These are phyloP conservation scores for Eriosoma lanigerum DNA, from an alignment of 1,140 invertebrate species.

Conservation along the genomic window DNA sequence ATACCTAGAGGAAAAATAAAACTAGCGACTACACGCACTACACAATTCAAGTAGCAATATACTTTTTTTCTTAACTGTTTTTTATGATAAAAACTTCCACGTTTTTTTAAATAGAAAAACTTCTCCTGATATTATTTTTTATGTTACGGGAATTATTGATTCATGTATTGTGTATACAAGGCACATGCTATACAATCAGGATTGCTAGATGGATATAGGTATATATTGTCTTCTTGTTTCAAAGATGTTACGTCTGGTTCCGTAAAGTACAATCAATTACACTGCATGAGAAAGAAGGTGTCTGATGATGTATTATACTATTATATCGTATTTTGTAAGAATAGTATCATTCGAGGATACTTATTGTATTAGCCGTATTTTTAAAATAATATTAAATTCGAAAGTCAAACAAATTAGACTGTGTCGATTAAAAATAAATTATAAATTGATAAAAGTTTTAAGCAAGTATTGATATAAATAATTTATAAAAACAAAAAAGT, in stretches of 20 bases:
- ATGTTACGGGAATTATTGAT: not conserved
- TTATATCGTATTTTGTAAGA: not conserved
- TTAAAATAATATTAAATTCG: not conserved
- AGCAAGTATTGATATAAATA: too few relatives aligned
- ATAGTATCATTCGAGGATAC: not conserved
- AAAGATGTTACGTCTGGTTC: not conserved
- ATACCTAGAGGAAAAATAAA: constrained; percentile 12
- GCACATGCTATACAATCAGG: not conserved
- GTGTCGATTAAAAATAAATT: not conserved
- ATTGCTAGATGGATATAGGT: too few relatives aligned
- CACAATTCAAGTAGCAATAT: not conserved
- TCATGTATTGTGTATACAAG: not conserved
- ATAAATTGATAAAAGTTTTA: not conserved
- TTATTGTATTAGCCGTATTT: not conserved
- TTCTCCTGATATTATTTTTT: not conserved
- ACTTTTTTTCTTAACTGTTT: not conserved
- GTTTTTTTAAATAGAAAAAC: not conserved
- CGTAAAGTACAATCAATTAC: not conserved
- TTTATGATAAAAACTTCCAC: not conserved
- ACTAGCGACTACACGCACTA: not conserved
- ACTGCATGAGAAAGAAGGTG: not conserved
- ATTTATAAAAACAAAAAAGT: not conserved
- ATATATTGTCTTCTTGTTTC: not conserved
- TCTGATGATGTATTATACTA: too few relatives aligned
- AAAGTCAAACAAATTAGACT: not conserved